Conservation (phyloP, 2,888 invertebrate species). For the Eupelmus urozonus region DNA sequence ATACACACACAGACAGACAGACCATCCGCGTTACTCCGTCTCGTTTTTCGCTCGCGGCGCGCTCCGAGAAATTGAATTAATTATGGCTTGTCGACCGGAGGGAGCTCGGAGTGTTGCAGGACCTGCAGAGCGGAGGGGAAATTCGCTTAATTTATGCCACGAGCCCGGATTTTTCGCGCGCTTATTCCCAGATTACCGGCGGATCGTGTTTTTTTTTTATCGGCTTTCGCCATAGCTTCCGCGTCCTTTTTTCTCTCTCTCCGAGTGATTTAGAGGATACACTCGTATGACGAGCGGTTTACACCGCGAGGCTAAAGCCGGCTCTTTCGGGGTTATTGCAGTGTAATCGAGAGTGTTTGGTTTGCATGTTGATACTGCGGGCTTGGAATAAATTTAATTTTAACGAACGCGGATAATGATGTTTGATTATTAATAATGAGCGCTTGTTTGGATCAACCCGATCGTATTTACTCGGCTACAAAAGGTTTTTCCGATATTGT, state of each 20-base stretch:
- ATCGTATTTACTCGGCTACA: too few species aligned
- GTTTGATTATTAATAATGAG: too few species aligned
- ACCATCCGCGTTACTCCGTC: neutral
- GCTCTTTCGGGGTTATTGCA: too few species aligned
- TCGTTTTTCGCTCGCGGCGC: neutral
- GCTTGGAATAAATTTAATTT: too few species aligned
- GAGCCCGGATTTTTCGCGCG: too few species aligned
- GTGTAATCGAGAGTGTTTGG: too few species aligned
- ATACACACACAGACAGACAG: neutral
- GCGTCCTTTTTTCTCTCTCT: neutral
- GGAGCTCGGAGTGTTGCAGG: neutral
- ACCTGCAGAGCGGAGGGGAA: neutral
- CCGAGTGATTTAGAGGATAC: neutral
- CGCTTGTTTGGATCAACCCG: too few species aligned
- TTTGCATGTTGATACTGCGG: too few species aligned
- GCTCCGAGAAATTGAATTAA: conserved; percentile 29
- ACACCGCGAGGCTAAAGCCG: too few species aligned
- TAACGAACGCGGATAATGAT: too few species aligned
- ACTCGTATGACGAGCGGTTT: neutral
- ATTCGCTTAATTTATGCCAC: conserved; percentile 15
- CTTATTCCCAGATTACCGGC: neutral
- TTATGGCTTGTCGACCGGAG: conserved; percentile 9
- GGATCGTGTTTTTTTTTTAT: neutral
- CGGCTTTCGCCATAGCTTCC: neutral
- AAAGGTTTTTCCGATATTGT: too few species aligned